Evolutionary conservation across 2,888 invertebrate genomes (phyloP), one percentile per base, ranked within the genome.

Genomic region (Heliconius charithonia): DNA sequence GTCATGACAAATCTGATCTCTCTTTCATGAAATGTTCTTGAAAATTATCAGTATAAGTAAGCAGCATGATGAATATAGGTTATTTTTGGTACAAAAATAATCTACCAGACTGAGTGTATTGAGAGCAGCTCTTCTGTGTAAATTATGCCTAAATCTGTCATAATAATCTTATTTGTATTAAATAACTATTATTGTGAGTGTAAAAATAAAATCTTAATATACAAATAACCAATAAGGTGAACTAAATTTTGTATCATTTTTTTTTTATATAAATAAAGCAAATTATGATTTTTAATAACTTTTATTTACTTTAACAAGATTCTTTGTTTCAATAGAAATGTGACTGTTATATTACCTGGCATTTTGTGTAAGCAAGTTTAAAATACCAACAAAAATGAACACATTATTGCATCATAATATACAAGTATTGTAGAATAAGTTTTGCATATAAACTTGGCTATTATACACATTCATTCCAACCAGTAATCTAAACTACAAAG

Each of bases 251-350:
- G 7, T 59, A 59, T n/a, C n/a, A n/a, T n/a, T n/a, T n/a, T 32
- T 32, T 32, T 75, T 19, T 65, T 65, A 72, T 37, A 19, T 65
- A 77, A 77, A 77, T 77, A 77, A 72, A 77, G 6, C 56, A 71
- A 71, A 22, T 77, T 37, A 77, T 72, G 37, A 51, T 72, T 65
- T 77, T 56, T 13, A 51, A 66, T 59, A 66, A 67, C 29, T 79
- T 65, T 75, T 70, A 37, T 69, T 51, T 27, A 51, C 71, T 29
- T 65, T 65, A 75, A 75, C 70, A 65, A 45, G 16, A 41, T 27
- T 72, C 9, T 59, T 72, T 59, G 13, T 37, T 69, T 69, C 2
- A 81, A 83, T 76, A 59, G 69, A 77, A 79, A 77, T 63, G 72
- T 7, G 37, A 29, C 25, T 13, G n/a, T 59, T 29, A 56, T 65